Base-by-base conservation (phyloP, 2,113 vertebrate genomes). In the Thalassoma bifasciatum region DNA sequence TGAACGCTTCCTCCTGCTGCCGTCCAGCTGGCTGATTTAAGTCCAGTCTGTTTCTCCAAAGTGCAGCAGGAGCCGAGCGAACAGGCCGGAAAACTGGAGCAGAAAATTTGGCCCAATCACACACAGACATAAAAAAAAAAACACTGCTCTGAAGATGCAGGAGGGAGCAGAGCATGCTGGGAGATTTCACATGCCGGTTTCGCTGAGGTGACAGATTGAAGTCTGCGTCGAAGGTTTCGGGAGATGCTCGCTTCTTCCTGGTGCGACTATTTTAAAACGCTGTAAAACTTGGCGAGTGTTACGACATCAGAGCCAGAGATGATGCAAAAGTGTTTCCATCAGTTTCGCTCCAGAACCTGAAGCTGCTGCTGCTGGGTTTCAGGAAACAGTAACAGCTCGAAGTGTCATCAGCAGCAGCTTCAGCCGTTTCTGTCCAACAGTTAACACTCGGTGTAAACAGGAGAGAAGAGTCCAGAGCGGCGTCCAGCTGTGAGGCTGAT, bases 41-140 rank as follows among this genome's bases (percentile, higher is more conserved):
- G 78, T 66, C 51, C 58, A 86, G 83, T 66, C 72, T 38, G 73
- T 51, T 76, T 67, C 60, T 49, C 57, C 67, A 22, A 81, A 71
- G 51, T 46, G 72, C 77, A 79, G 77, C 74, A 46, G 4, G 36
- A 70, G 66, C 62, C 24, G 75, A 69, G 83, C 67, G 68, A 76
- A 81, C 77, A 60, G 81, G 52, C 57, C 49, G 75, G 69, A 54
- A 86, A 92, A 93, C 84, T 93, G 81, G 91, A 93, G 92, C 92
- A 91, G 90, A 93, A 93, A 92, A 91, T 90, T 26, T 92, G 87
- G 71, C 88, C 80, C 83, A 82, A 81, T 90, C 88, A 71, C 75
- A 84, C 44, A 68, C 62, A 82, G 8, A 68, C 49, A 77, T 47
- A 72, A 40, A 75, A 21, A 30, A 4, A 56, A 0, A 57, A 36